Conservation (phyloP, 1,140 invertebrate genomes). For the Hyphantria cunea region DNA sequence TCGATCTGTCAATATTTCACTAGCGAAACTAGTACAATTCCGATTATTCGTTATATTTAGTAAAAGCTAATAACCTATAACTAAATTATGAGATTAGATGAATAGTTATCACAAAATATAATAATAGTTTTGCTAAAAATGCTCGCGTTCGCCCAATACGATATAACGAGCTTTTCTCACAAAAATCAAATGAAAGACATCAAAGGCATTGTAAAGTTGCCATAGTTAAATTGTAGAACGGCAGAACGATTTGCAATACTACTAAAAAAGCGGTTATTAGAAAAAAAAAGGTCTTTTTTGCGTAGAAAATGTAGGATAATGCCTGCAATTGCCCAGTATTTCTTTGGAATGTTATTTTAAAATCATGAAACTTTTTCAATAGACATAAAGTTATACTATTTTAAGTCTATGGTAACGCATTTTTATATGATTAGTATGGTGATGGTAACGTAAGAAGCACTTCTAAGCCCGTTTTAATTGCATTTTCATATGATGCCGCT, state of each 20-base stretch:
- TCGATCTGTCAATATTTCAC: conserved; percentile 59
- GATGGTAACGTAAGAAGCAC: no score
- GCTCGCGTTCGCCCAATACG: conserved; percentile 37
- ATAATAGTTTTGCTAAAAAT: conserved; percentile 39
- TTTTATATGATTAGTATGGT: no score
- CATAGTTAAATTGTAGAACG: conserved; percentile 6
- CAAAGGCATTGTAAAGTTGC: conserved; percentile 33
- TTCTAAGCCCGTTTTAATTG: no score
- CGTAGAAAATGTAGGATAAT: no score
- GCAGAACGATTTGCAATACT: not conserved
- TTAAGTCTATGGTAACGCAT: no score
- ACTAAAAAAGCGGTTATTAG: no score
- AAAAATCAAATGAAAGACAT: conserved; percentile 43
- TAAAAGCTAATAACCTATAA: conserved; percentile 37
- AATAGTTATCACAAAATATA: conserved; percentile 51
- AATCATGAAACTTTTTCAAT: no score
- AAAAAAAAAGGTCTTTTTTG: no score
- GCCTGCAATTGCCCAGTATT: no score
- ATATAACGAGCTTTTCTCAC: conserved; percentile 43
- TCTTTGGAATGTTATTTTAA: no score
- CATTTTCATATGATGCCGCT: no score
- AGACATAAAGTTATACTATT: no score
- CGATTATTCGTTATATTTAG: conserved; percentile 22
- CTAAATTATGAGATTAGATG: conserved; percentile 38
- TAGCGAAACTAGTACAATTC: conserved; percentile 27